Evolutionary conservation across 2,113 vertebrate species (phyloP).

Genomic region (Mesoclemmys tuberculata): DNA sequence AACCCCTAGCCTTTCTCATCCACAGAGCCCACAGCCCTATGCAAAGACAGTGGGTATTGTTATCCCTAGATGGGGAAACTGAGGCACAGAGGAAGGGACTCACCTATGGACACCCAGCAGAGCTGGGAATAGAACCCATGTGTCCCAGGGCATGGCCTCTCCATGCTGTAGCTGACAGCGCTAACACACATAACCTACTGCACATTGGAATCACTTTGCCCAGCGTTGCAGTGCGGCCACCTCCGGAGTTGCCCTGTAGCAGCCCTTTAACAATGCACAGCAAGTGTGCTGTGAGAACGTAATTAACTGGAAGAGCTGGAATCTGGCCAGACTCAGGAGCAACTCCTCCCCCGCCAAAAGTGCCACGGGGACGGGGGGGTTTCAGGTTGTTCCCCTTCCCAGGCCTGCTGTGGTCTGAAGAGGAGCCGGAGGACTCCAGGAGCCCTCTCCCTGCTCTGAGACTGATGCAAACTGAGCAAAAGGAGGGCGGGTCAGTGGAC

Average conservation of each 20-base stretch:
- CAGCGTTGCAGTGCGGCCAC: background rate
- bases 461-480: too few relatives aligned
- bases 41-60: background rate
- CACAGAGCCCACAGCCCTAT: background rate
- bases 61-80: background rate
- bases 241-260: background rate
- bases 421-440: too few relatives aligned
- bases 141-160: background rate
- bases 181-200: rapidly evolving
- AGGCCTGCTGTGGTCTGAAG: too few relatives aligned
- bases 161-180: background rate
- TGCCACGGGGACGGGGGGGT: too few relatives aligned
- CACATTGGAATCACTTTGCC: background rate
- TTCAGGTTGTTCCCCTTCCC: too few relatives aligned
- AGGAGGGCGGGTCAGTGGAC: too few relatives aligned
- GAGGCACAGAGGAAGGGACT: background rate
- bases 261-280: too few relatives aligned
- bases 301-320: too few relatives aligned
- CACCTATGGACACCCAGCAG: background rate
- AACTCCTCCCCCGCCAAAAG: too few relatives aligned
- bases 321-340: too few relatives aligned
- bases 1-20: background rate
- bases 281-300: too few relatives aligned
- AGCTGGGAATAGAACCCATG: background rate
- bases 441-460: too few relatives aligned